A percentile compares a stretch with the other conserved stretches of the same genome.
Evolutionary conservation across 1,140 invertebrate species (phyloP).

Genomic region (Drosophila varians): DNA sequence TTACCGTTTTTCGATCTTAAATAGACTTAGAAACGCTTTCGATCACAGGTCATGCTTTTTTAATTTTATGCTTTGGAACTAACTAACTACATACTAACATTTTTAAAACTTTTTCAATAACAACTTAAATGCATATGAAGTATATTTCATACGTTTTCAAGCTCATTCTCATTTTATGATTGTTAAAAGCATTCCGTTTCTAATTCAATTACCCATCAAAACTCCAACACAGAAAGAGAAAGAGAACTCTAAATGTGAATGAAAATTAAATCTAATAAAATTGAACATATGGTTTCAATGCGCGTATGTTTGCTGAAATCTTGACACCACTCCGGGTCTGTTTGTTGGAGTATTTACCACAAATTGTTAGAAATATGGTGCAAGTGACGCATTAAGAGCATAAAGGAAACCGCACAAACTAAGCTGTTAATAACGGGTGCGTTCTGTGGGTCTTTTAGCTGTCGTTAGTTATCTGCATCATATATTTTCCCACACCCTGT

Average conservation of each 20-base stretch:
- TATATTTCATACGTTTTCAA: too few species aligned
- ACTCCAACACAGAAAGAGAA: conserved; percentile 3
- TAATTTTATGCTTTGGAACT: too few species aligned
- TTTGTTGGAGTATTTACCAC: conserved; percentile 74
- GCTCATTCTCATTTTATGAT: too few species aligned
- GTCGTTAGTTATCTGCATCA: conserved; percentile 15
- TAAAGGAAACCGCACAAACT: conserved; percentile 53
- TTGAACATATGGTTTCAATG: conserved; percentile 67
- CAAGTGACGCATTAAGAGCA: conserved; percentile 72
- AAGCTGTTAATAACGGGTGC: conserved; percentile 50
- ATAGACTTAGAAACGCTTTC: too few species aligned
- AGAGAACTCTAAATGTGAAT: conserved; percentile 23
- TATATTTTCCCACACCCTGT: conserved; percentile 52
- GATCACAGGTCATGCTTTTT: too few species aligned
- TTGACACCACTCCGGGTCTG: conserved; percentile 56
- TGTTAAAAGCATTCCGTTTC: not conserved
- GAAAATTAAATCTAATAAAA: conserved; percentile 65
- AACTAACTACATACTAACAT: too few species aligned
- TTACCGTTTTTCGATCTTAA: too few species aligned
- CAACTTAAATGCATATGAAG: too few species aligned
- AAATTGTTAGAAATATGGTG: conserved; percentile 75
- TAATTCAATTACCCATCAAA: conserved; percentile 23
- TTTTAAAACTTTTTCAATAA: too few species aligned
- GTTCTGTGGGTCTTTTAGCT: conserved; percentile 21
- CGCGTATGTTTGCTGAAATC: conserved; percentile 66